Conservation (phyloP, 2,888 invertebrate species). For the Drosophila recens region DNA sequence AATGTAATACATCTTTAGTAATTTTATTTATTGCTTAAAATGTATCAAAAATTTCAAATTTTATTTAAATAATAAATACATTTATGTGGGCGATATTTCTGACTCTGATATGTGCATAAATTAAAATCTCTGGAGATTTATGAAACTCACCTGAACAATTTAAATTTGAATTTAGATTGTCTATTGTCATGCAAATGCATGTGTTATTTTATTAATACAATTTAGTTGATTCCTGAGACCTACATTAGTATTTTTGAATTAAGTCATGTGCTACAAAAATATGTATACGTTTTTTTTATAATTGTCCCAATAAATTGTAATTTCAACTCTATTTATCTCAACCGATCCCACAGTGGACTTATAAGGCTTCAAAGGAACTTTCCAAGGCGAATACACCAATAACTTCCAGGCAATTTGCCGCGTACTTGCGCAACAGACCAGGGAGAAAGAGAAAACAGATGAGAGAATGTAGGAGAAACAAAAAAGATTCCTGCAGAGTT, state of each 20-base stretch:
- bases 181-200: no score
- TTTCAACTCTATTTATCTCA: neutral
- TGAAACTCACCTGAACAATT: no score
- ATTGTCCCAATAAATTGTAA: neutral
- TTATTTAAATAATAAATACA: no score
- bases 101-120: no score
- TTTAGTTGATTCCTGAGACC: neutral
- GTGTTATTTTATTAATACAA: neutral
- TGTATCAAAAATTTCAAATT: no score
- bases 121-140: no score
- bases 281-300: no score
- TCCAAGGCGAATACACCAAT: conserved; percentile 42
- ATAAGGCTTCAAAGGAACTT: conserved; percentile 7
- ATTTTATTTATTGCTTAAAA: no score
- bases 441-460: neutral
- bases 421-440: conserved; percentile 46
- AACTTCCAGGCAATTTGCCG: conserved; percentile 46
- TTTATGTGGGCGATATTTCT: no score
- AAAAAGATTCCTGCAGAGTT: conserved; percentile 40
- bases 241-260: no score
- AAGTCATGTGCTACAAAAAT: neutral
- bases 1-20: no score
- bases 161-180: no score
- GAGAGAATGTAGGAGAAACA: neutral
- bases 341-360: conserved; percentile 6